Percentiles rank a stretch among this genome's conserved stretches.
These are phyloP conservation scores for Bombus pascuorum DNA, from an alignment of 1,140 invertebrate species.

Conservation along the genomic window DNA sequence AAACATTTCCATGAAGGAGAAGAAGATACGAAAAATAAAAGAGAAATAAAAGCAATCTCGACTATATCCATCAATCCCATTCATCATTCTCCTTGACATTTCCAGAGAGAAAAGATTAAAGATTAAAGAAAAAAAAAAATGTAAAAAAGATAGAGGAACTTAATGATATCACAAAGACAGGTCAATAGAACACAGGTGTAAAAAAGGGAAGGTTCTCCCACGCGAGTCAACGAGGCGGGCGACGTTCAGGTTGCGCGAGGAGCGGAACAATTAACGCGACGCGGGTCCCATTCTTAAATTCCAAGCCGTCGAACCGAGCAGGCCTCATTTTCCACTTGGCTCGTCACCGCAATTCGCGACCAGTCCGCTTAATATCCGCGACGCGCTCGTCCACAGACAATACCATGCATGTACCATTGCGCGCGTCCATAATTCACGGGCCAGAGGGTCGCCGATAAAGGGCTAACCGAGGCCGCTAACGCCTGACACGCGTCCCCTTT, in stretches of 20 bases:
- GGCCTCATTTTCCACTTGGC: slow-evolving; percentile 42
- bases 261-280: slow-evolving; percentile 24
- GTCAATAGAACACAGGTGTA: neutral
- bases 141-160: neutral
- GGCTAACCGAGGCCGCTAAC: slow-evolving; percentile 60
- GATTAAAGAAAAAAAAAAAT: neutral
- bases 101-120: no score
- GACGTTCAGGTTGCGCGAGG: neutral
- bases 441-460: slow-evolving; percentile 60
- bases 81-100: no score
- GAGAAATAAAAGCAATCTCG: no score
- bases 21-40: no score
- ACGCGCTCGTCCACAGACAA: slow-evolving; percentile 56
- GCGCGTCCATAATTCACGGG: slow-evolving; percentile 62
- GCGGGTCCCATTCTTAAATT: slow-evolving; percentile 40
- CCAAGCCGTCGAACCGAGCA: slow-evolving; percentile 27
- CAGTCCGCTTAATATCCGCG: slow-evolving; percentile 61
- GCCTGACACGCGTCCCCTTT: slow-evolving; percentile 61
- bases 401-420: slow-evolving; percentile 19
- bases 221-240: slow-evolving; percentile 54
- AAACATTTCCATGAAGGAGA: no score
- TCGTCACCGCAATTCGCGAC: slow-evolving; percentile 36
- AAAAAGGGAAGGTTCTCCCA: slow-evolving; percentile 32
- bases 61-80: no score
- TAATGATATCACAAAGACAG: neutral